Evolutionary conservation across 2,113 vertebrate species (phyloP).

Genomic region (Brienomyrus brachyistius): DNA sequence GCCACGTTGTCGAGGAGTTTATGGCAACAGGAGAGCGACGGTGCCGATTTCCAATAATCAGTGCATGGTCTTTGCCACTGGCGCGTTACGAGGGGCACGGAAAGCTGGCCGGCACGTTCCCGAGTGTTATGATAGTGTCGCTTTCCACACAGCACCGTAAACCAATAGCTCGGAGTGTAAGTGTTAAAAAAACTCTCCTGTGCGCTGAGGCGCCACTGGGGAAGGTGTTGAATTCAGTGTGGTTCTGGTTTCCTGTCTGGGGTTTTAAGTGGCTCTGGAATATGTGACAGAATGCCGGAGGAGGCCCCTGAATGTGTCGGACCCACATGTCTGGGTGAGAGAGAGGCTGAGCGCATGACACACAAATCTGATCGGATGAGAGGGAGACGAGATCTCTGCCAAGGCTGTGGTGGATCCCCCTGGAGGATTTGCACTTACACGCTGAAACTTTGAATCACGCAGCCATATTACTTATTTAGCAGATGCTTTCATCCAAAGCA

Average conservation of each 20-base stretch:
- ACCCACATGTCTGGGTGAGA: constrained; percentile 21
- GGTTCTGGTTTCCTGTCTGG: not conserved
- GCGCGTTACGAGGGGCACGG: too few relatives aligned
- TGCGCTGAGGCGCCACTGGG: not conserved
- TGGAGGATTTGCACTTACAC: not conserved
- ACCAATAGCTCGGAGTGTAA: not conserved
- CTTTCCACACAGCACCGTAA: not conserved
- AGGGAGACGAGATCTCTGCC: constrained; percentile 26
- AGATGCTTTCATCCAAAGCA: not conserved
- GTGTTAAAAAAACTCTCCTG: not conserved
- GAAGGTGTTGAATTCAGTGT: not conserved
- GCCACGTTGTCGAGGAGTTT: not conserved
- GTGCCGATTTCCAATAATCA: not conserved
- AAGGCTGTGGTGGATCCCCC: constrained; percentile 6
- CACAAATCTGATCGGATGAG: constrained; percentile 25
- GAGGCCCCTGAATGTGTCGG: constrained; percentile 10
- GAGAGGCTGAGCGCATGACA: constrained; percentile 20
- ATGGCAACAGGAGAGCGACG: not conserved
- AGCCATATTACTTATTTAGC: not conserved
- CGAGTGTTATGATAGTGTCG: not conserved
- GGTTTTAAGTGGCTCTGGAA: not conserved
- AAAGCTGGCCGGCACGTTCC: not conserved
- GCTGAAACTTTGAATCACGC: not conserved
- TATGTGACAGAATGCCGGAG: not conserved
- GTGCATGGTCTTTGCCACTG: not conserved